A percentile compares a stretch with the other conserved stretches of the same genome.
Conservation (phyloP, 2,888 invertebrate species). For the Andricus curvator region DNA sequence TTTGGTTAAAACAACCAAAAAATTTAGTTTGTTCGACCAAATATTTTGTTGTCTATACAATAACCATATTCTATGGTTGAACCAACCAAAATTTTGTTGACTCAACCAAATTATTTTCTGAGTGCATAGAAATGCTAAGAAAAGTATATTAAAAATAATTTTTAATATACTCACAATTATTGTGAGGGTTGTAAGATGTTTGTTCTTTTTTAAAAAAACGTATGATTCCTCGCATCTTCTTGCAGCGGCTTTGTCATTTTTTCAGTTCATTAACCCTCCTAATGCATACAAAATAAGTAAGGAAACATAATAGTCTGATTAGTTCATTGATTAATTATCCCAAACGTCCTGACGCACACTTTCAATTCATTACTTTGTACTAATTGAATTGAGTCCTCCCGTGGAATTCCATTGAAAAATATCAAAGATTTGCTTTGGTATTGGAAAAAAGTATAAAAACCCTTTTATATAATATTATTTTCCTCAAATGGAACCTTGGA, state of each 20-base stretch:
- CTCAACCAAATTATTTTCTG: too few species aligned
- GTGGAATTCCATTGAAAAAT: neutral
- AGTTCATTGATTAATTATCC: conserved; percentile 27
- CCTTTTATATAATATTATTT: neutral
- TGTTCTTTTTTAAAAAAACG: conserved; percentile 45
- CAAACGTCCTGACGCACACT: conserved; percentile 61
- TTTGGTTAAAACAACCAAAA: too few species aligned
- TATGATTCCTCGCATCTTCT: conserved; percentile 49
- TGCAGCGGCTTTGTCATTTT: neutral
- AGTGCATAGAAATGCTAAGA: neutral
- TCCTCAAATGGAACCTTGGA: neutral
- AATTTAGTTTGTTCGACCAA: too few species aligned
- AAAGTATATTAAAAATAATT: too few species aligned
- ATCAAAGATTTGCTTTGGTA: neutral
- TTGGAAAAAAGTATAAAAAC: neutral
- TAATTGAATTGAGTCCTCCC: conserved; percentile 55
- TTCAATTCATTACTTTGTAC: conserved; percentile 57
- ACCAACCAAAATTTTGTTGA: too few species aligned
- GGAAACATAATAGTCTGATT: conserved; percentile 40
- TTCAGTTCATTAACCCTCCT: conserved; percentile 11
- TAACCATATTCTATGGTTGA: too few species aligned
- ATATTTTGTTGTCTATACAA: too few species aligned
- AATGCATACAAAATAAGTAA: conserved; percentile 19
- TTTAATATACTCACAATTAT: neutral
- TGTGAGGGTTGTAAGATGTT: neutral